Evolutionary conservation across 1,140 invertebrate genomes (phyloP), one percentile per base, ranked within the genome.

Genomic region (Neuroterus valhalla): DNA sequence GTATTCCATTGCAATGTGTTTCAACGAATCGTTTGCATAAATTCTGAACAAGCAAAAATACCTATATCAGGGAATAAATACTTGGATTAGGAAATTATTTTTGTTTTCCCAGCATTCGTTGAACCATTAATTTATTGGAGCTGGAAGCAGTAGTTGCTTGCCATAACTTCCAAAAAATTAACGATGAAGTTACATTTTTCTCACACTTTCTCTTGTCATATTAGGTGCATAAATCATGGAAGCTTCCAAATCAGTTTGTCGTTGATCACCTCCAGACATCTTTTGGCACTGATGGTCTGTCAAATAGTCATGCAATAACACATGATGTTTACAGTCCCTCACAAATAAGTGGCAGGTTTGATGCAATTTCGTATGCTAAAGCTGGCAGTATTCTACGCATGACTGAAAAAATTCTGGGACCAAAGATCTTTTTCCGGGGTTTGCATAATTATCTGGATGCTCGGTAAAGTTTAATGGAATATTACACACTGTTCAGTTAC

Each of bases 361-460:
- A 94, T 82, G 85, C 85, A 1, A 95, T 95, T 45, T 95, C 93
- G 14, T 96, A 96, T 78, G 87, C 89, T 11, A 96, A 96, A 89
- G 90, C 91, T 72, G 90, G 89, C 66, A 92, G 92, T 45, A 91
- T 97, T 3, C 91, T 97, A 12, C 90, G 94, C 68, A 97, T 96
- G 95, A 93, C 96, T 91, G 91, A 93, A 66, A 91, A 93, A 70
- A 92, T 94, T 70, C 90, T 96, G 26, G 94, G 94, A 15, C 86
- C 91, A 38, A 78, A 89, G 2, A 91, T 91, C 3, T 96, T 96
- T 82, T 90, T 91, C 67, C 85, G 87, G 43, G 94, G 92, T 44
- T 81, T 96, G 10, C 87, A 88, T 72, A 86, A 87, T 71, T 94
- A 94, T 71, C 74, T 93, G 1, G 86, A 26, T 15, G 26, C 11